Conservation (phyloP, 2,888 invertebrate genomes). For the Eulithis testata region DNA sequence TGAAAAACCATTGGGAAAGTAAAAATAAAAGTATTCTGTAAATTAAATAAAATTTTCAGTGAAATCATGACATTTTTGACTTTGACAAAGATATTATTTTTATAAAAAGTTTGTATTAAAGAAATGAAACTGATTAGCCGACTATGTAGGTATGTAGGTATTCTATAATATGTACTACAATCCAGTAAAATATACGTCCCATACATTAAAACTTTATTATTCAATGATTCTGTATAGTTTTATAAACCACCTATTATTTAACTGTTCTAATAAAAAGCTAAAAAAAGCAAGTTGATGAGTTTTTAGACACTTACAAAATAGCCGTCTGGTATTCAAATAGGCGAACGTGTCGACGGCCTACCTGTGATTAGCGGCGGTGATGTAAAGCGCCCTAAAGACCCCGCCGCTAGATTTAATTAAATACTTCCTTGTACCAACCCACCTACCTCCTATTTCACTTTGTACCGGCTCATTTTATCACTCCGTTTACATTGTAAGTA, state of each 20-base stretch:
- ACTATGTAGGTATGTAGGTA: too few species aligned
- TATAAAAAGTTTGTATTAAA: too few species aligned
- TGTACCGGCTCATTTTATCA: constrained; percentile 68
- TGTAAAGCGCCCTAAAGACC: constrained; percentile 67
- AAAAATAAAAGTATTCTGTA: too few species aligned
- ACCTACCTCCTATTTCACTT: constrained; percentile 72
- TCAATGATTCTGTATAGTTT: too few species aligned
- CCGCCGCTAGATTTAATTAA: constrained; percentile 80
- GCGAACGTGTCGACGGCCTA: constrained; percentile 74
- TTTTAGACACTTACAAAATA: constrained; percentile 61
- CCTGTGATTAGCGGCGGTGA: constrained; percentile 79
- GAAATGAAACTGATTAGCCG: too few species aligned
- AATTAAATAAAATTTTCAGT: not conserved
- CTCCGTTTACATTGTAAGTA: constrained; percentile 59
- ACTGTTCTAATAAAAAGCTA: constrained; percentile 30
- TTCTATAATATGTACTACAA: too few species aligned
- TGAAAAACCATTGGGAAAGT: not conserved
- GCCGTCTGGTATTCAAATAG: constrained; percentile 69
- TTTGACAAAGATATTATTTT: not conserved
- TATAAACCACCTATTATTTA: not conserved
- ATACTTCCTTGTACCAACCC: constrained; percentile 74
- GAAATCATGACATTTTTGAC: not conserved
- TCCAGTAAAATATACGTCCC: too few species aligned
- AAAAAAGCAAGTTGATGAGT: constrained; percentile 51
- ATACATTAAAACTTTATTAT: too few species aligned